Conservation (phyloP, 2,797 vertebrate genomes). For the Sebastiscus tertius region DNA sequence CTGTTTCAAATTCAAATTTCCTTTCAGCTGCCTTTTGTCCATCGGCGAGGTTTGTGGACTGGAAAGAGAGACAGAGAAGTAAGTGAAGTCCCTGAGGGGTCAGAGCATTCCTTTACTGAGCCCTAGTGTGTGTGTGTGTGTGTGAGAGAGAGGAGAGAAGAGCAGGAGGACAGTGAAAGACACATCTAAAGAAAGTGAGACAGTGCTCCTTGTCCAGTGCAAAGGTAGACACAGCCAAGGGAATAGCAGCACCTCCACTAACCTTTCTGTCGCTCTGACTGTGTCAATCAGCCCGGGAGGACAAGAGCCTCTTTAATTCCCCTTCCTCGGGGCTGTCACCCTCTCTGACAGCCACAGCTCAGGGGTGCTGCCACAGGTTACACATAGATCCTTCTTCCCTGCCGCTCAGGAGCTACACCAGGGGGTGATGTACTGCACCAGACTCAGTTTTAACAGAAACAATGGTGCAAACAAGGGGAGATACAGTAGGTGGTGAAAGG, state of each 20-base stretch:
- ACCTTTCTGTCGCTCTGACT: slow-evolving; percentile 53
- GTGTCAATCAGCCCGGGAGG: slow-evolving; percentile 68
- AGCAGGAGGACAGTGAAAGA: slow-evolving; percentile 15
- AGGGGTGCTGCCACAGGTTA: slow-evolving; percentile 53
- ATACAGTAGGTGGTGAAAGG: background rate
- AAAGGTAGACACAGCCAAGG: slow-evolving; percentile 54
- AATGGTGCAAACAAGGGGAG: background rate
- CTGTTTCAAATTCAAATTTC: slow-evolving; percentile 87
- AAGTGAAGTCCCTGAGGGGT: slow-evolving; percentile 79
- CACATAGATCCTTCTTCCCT: slow-evolving; percentile 15
- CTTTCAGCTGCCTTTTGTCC: slow-evolving; percentile 82
- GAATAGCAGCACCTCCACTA: slow-evolving; percentile 62
- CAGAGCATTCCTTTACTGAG: slow-evolving; percentile 75
- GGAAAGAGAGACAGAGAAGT: slow-evolving; percentile 77
- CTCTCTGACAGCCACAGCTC: slow-evolving; percentile 42
- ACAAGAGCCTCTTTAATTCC: slow-evolving; percentile 69
- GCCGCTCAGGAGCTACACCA: slow-evolving; percentile 35
- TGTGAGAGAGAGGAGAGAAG: background rate
- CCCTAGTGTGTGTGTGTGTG: slow-evolving; percentile 45
- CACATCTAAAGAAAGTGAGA: slow-evolving; percentile 60
- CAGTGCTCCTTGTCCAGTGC: slow-evolving; percentile 44
- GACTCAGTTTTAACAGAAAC: background rate
- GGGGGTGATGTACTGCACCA: slow-evolving; percentile 22
- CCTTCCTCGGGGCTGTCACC: slow-evolving; percentile 47
- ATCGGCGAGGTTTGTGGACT: slow-evolving; percentile 80